Evolutionary conservation across 2,797 vertebrate species (phyloP), one percentile per base, ranked within the genome.

Genomic region (Malurus splendens): DNA sequence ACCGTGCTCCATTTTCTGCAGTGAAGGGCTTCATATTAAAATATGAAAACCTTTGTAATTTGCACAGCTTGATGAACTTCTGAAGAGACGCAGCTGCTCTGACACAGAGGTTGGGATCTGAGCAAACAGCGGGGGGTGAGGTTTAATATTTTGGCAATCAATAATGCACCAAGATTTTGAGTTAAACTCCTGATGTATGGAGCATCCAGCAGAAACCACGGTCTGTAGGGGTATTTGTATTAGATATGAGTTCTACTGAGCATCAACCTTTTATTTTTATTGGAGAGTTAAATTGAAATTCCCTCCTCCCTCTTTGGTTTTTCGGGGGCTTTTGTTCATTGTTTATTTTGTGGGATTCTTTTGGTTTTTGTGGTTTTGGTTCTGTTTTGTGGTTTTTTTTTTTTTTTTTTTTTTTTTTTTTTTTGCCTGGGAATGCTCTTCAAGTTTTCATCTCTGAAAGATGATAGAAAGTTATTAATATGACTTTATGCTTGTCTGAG

Each of bases 391-490:
- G 9, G 8, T 10, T n/a, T 62, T 44, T 62, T 27, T 41, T 28
- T 47, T 41, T 30, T 24, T 24, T 32, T 42, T 16, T 17, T 28
- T 28, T 39, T 33, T 65, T 45, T 64, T 22, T 47, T n/a, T 47
- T 39, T 51, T 55, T 65, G 2, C 32, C 77, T 71, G 62, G 36
- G 42, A 82, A 78, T 56, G 45, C 45, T 75, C 59, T 90, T 87
- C 57, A 62, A 79, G 60, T 64, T 89, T 90, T 74, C 71, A 74
- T 82, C 60, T 90, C 77, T 64, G 73, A 66, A 67, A 92, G 71
- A 90, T 79, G 83, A 93, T 91, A 86, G 86, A 79, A 92, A 76
- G 81, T 65, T 92, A 91, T 92, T 95, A 88, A 90, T 51, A 76
- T 30, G 54, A 71, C 90, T 92, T 82, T 32, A 25, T 93, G 86